A percentile compares a stretch with the other conserved stretches of the same genome.
Evolutionary conservation across 2,113 vertebrate species (phyloP).

Genomic region (Barbus barbus): DNA sequence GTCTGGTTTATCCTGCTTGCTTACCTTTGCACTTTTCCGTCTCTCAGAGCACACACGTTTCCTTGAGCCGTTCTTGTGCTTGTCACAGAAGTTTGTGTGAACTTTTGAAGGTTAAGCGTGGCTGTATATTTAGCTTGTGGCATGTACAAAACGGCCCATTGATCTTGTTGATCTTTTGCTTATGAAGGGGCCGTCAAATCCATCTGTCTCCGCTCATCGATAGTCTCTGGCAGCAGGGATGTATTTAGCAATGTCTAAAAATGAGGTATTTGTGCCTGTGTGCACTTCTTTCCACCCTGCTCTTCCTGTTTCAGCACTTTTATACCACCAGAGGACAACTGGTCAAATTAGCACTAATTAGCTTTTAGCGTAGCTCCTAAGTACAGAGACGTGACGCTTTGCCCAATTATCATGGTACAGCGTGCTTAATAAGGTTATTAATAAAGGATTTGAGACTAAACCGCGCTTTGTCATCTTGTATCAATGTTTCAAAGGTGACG

Average conservation of each 20-base stretch:
- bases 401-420: slow-evolving; percentile 76
- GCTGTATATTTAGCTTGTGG: slow-evolving; percentile 50
- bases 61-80: not conserved
- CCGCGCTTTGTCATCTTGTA: not conserved
- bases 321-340: slow-evolving; percentile 57
- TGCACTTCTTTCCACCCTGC: slow-evolving; percentile 40
- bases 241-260: slow-evolving; percentile 53
- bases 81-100: slow-evolving; percentile 30
- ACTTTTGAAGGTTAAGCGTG: slow-evolving; percentile 51
- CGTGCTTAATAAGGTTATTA: slow-evolving; percentile 2
- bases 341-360: slow-evolving; percentile 75
- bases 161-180: slow-evolving; percentile 56
- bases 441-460: not conserved
- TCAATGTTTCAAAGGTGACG: not conserved
- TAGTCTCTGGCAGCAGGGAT: slow-evolving; percentile 49
- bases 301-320: slow-evolving; percentile 51
- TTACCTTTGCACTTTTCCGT: not conserved
- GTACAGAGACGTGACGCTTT: slow-evolving; percentile 74
- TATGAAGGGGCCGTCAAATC: slow-evolving; percentile 56
- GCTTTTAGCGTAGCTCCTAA: slow-evolving; percentile 56
- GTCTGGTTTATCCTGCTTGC: not conserved
- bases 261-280: slow-evolving; percentile 50
- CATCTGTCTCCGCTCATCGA: slow-evolving; percentile 52
- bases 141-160: slow-evolving; percentile 50
- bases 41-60: not conserved